Evolutionary conservation across 2,888 invertebrate species (phyloP), one percentile per base, ranked within the genome.

Genomic region (Xestia xanthographa): DNA sequence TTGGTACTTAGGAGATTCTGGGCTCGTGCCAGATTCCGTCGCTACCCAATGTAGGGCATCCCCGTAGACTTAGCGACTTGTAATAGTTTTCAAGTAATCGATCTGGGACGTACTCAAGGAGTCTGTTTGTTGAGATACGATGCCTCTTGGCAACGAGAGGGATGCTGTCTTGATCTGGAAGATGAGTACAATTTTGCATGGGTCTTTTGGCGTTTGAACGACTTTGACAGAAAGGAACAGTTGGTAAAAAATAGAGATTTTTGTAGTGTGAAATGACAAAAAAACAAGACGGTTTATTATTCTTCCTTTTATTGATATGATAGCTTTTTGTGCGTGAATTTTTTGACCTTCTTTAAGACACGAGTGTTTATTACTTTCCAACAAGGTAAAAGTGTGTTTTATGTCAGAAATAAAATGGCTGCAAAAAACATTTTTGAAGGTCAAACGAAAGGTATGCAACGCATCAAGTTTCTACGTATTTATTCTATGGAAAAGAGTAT

Each of bases 81-180:
- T 85, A 75, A 82, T 82, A 82, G 82, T 78, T 77, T 75, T 67
- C 83, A 69, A 84, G 78, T 82, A 75, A 83, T 82, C 86, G 83
- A 85, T 83, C 74, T 65, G 66, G 12, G 65, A 50, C 58, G 34
- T 41, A 62, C 82, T 81, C 56, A 65, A 70, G 65, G 22, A 83
- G 76, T 82, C 66, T 85, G 82, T 70, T 85, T 85, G 76, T 63
- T 41, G 58, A 74, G 63, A 69, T 62, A 68, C 53, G 63, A 50
- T 74, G 60, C 60, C 71, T 71, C 29, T 78, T 63, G 83, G 71
- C 72, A 79, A 26, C 58, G 29, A 38, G 58, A 26, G 14, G 17
- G 38, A 41, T 67, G 62, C 26, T 50, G 26, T n/a, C 45, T 41
- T 29, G 12, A 58, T 41, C 34, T 22, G 12, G 14, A 26, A 6